A percentile compares a stretch with the other conserved stretches of the same genome.
phyloP scores from a whole-genome alignment of 2,888 invertebrate genomes.

The Conchocele bisecta region DNA sequence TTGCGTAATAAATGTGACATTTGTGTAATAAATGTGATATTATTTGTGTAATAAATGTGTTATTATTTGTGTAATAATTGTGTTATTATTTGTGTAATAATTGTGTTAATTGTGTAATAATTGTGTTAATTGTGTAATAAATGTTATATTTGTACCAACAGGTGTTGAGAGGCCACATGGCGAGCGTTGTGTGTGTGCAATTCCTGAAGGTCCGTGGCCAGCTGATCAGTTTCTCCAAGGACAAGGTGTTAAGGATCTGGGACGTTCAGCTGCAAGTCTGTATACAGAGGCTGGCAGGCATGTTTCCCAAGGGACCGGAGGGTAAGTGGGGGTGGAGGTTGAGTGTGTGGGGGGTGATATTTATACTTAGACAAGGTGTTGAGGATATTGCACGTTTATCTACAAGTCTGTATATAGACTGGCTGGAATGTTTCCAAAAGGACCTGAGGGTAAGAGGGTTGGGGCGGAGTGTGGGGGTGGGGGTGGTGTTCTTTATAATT shows the following conservation, averaged over 20 bases:
- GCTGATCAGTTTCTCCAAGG: slow-evolving; percentile 82
- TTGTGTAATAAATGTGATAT: no score
- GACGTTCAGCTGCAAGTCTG: slow-evolving; percentile 83
- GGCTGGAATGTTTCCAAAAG: slow-evolving; percentile 82
- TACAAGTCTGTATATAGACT: slow-evolving; percentile 83
- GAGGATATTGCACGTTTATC: slow-evolving; percentile 83
- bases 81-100: no score
- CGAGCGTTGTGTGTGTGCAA: slow-evolving; percentile 81
- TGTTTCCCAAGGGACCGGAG: slow-evolving; percentile 82
- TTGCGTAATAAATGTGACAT: no score
- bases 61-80: no score
- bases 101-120: no score
- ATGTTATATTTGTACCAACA: slow-evolving; percentile 58
- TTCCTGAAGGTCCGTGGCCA: slow-evolving; percentile 80
- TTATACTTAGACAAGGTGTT: slow-evolving; percentile 82
- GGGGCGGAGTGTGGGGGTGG: no score
- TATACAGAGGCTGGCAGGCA: slow-evolving; percentile 82
- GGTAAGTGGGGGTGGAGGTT: no score
- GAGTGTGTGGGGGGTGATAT: no score
- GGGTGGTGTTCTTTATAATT: no score
- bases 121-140: no score
- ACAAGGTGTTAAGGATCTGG: slow-evolving; percentile 83
- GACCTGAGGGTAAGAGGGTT: slow-evolving; percentile 80
- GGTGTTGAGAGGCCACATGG: slow-evolving; percentile 82
- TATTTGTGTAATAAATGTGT: no score